phyloP scores from a whole-genome alignment of 2,888 invertebrate species.

The Drosophila colorata region DNA sequence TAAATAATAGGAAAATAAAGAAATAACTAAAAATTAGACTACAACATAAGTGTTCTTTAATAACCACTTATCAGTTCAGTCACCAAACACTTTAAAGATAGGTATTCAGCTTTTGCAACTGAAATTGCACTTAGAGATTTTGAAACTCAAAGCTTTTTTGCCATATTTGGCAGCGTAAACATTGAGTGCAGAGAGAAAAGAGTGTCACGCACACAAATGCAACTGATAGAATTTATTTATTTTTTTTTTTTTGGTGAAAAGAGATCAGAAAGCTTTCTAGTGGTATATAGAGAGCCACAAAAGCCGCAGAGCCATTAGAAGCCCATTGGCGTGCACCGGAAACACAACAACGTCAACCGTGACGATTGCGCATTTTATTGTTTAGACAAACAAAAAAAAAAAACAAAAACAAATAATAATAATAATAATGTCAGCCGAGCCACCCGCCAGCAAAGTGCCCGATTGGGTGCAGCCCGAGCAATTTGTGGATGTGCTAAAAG shows the following conservation, averaged over 20 bases:
- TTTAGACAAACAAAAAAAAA: not conserved
- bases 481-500: conserved; percentile 52
- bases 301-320: conserved; percentile 21
- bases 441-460: conserved; percentile 31
- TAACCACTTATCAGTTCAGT: no score
- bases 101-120: no score
- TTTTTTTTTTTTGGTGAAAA: not conserved
- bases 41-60: not conserved
- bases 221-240: not conserved
- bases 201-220: not conserved
- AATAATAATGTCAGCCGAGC: conserved; percentile 34
- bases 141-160: not conserved
- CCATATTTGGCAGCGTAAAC: not conserved
- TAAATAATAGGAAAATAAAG: no score
- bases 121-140: not conserved
- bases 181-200: not conserved
- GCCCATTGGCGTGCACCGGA: not conserved
- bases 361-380: not conserved
- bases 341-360: not conserved
- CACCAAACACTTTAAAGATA: not conserved
- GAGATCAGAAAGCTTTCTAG: conserved; percentile 19
- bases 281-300: not conserved
- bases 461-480: conserved; percentile 56
- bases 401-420: conserved; percentile 22
- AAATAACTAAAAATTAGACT: not conserved